Base-by-base conservation (phyloP, 2,888 invertebrate species). In the Tetheella fluctuosa region DNA sequence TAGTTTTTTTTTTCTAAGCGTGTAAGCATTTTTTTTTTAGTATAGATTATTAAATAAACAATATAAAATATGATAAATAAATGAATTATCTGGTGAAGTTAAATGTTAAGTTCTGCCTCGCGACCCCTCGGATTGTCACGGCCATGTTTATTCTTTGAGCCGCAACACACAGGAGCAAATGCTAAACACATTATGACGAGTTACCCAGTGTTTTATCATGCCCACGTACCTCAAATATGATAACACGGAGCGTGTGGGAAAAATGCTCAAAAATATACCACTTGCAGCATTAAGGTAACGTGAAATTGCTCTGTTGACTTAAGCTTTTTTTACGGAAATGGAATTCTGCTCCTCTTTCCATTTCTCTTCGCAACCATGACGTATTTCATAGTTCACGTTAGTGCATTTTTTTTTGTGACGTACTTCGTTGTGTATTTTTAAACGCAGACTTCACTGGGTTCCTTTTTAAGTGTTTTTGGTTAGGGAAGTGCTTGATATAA, bases 131-230 rank as follows among this genome's bases (percentile, higher is more conserved):
- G 20, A 20, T 0, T 3, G 12, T 68, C 71, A 71, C n/a, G 25
- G 20, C n/a, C 10, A 2, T 3, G 12, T 65, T 63, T 84, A 80
- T 64, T 89, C 88, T 88, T 77, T 86, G 87, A 0, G 64, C 28
- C 52, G 58, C 63, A 66, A 61, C 68, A 61, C 68, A 68, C 70
- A 75, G 71, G 67, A 74, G 81, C 73, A 74, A 77, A 78, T 74
- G 77, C 81, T 89, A 86, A 90, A 85, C 85, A 80, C 84, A 87
- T 90, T 90, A 90, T 84, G 85, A 86, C 85, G 83, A 84, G 85
- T 81, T 84, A 79, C 81, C 77, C 64, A 63, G 64, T 71, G 77
- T 75, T 75, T 69, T 75, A 80, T 84, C 83, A 82, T 81, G 80
- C 77, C 65, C 73, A 68, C 65, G 66, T 65, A 67, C 71, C 72